A percentile compares a stretch with the other conserved stretches of the same genome.
Evolutionary conservation across 1,140 invertebrate genomes (phyloP).

Genomic region (Micrasema minimum): DNA sequence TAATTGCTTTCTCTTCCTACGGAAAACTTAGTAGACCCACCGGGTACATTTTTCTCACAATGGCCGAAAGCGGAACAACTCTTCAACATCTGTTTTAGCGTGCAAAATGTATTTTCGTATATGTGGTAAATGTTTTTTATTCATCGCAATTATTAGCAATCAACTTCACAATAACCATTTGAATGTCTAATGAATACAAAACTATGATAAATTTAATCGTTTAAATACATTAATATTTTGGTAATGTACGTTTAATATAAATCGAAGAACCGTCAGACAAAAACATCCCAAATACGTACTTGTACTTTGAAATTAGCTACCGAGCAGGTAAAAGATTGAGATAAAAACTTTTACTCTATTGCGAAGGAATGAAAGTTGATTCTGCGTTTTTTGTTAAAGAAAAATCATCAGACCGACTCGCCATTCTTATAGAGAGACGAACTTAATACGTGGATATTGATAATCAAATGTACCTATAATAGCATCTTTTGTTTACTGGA

Average conservation of each 20-base stretch:
- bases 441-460: not conserved
- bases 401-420: slow-evolving; percentile 20
- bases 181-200: not conserved
- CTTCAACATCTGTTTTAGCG: not conserved
- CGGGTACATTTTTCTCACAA: not conserved
- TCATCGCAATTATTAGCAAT: not conserved
- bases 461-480: not conserved
- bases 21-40: not conserved
- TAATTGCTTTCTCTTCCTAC: slow-evolving; percentile 40
- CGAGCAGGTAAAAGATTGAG: slow-evolving; percentile 14
- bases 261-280: not conserved
- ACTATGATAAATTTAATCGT: not conserved
- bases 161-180: not conserved
- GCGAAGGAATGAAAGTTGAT: slow-evolving; percentile 36
- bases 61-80: slow-evolving; percentile 19
- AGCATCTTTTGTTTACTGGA: not conserved
- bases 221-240: not conserved
- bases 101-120: not conserved
- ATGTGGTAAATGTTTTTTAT: not conserved
- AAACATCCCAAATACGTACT: too few species aligned
- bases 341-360: slow-evolving; percentile 20
- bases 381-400: not conserved
- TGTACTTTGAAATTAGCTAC: too few species aligned
- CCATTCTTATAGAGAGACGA: slow-evolving; percentile 25
- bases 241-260: not conserved